These are phyloP conservation scores for Agonopterix heracliana DNA, from an alignment of 2,888 invertebrate genomes.

Conservation along the genomic window DNA sequence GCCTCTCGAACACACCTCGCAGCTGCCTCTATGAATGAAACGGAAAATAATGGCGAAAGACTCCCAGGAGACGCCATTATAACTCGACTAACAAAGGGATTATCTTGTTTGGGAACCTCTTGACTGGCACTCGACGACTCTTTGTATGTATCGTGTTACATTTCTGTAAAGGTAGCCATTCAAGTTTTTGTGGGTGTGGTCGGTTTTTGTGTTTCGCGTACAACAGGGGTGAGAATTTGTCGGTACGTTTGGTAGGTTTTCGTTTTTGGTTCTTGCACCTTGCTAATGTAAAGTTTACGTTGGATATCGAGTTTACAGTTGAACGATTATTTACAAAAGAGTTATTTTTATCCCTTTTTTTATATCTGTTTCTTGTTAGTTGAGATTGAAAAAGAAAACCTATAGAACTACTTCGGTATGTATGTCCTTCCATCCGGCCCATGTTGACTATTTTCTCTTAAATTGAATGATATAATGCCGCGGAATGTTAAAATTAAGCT, in stretches of 20 bases:
- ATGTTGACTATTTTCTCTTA: no score
- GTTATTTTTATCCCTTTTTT: no score
- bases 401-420: no score
- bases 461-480: no score
- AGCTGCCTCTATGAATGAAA: constrained; percentile 61
- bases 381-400: no score
- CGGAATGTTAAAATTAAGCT: no score
- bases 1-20: constrained; percentile 51
- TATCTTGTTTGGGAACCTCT: constrained; percentile 74
- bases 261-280: constrained; percentile 30
- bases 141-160: constrained; percentile 64
- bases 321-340: no score
- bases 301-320: no score
- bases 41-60: constrained; percentile 58
- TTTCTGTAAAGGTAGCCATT: constrained; percentile 54
- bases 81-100: constrained; percentile 67
- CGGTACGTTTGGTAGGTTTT: constrained; percentile 35
- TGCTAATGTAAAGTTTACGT: constrained; percentile 9
- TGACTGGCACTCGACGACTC: constrained; percentile 62
- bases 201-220: constrained; percentile 36
- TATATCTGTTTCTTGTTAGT: no score
- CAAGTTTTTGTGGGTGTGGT: constrained; percentile 66
- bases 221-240: constrained; percentile 53
- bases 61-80: constrained; percentile 62
- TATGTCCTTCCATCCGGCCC: no score